Conservation (phyloP, 2,797 vertebrate species). For the Melanotaenia maccullochi region DNA sequence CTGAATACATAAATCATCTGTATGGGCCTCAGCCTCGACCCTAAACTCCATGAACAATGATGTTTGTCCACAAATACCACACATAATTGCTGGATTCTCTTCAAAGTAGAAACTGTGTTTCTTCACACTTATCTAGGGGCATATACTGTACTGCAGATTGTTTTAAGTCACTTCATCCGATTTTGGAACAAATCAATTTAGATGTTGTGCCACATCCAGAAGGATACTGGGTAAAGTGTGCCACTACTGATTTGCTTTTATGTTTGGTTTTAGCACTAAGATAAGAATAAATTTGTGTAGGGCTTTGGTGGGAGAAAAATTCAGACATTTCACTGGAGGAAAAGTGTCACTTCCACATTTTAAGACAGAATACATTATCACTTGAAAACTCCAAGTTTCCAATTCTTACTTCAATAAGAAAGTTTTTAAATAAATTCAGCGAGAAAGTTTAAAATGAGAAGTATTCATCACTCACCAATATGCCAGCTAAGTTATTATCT, state of each 20-base stretch:
- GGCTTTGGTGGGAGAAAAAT: neutral
- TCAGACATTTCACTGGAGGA: neutral
- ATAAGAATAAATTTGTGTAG: constrained; percentile 63
- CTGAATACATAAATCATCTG: constrained; percentile 83
- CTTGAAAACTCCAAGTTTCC: constrained; percentile 3
- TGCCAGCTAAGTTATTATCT: neutral
- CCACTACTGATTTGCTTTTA: constrained; percentile 63
- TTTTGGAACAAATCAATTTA: constrained; percentile 80
- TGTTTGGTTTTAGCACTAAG: constrained; percentile 72
- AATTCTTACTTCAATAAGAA: neutral
- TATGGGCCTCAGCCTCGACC: constrained; percentile 73
- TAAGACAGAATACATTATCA: neutral
- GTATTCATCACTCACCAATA: neutral
- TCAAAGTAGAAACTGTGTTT: constrained; percentile 66
- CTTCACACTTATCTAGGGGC: constrained; percentile 70
- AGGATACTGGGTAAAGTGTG: constrained; percentile 55
- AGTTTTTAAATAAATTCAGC: no score
- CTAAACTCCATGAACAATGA: constrained; percentile 79
- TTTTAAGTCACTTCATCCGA: constrained; percentile 66
- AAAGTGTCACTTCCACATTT: neutral
- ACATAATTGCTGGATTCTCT: constrained; percentile 75
- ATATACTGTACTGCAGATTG: constrained; percentile 69
- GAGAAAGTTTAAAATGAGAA: neutral
- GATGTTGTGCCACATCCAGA: constrained; percentile 66
- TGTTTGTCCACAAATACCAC: constrained; percentile 75